Base-by-base conservation (phyloP, 2,113 vertebrate species). In the Platichthys flesus region DNA sequence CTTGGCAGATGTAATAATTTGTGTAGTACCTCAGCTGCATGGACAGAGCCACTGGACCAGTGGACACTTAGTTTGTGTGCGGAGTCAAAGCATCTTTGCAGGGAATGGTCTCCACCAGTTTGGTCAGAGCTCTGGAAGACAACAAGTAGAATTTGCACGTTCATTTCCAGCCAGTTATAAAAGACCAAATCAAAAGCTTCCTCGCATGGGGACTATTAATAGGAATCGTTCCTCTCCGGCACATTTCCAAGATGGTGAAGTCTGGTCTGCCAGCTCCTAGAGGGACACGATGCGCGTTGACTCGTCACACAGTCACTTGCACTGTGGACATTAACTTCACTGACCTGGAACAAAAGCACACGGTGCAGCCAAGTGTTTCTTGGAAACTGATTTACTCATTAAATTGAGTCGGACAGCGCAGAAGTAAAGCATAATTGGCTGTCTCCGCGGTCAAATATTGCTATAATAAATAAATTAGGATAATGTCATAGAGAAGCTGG, bases 341-440 rank as follows among this genome's bases (percentile, higher is more conserved):
- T 81, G 74, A 83, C 78, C 79, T 77, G 67, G 42, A 82, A 77
- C 21, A 0, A 40, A 83, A 58, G 23, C 66, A 37, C n/a, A 57
- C 16, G 35, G 63, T 37, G 31, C 63, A 75, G 26, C 3, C 0
- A 61, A 71, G 66, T 67, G 52, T 78, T 73, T 58, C 71, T 58
- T 20, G 20, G 59, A 74, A 71, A 69, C 58, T 62, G 9, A 61
- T 76, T 74, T 74, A 24, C 56, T 75, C 51, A 54, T 71, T 28
- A 72, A 18, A 13, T 7, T 15, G 9, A 55, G 42, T 15, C 12
- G 42, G n/a, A 31, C 31, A 73, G 49, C 80, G 56, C 28, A 24
- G 66, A 61, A 12, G 24, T n/a, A 21, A 68, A 71, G 67, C 45
- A 5, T 71, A 73, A 83, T 60, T 78, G 69, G 40, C 20, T 5